Percentiles rank a stretch among this genome's conserved stretches.
phyloP scores from a whole-genome alignment of 2,113 vertebrate species.

The Setophaga kirtlandii region DNA sequence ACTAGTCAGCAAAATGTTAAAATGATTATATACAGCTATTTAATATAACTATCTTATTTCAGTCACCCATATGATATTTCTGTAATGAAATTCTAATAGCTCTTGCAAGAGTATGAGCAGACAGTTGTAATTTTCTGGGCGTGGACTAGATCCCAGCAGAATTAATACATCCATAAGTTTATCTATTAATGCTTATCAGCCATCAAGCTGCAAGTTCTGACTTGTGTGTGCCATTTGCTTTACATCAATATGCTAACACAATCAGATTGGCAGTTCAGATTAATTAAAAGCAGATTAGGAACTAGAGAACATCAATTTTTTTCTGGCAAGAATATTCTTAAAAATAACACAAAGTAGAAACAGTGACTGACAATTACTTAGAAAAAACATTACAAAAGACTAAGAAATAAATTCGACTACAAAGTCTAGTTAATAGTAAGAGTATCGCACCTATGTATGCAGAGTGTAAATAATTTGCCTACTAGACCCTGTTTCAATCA shows the following conservation, averaged over 20 bases:
- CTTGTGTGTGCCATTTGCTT: neutral
- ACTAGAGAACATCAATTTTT: neutral
- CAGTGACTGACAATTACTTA: neutral
- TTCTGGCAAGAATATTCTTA: neutral
- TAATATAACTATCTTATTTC: neutral
- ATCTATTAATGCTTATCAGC: neutral
- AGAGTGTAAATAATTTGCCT: neutral
- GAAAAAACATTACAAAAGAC: neutral
- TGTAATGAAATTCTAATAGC: neutral
- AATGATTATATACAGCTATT: neutral
- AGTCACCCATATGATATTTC: neutral
- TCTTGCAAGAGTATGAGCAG: neutral
- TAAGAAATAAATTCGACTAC: neutral
- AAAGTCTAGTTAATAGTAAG: neutral
- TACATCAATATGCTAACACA: neutral
- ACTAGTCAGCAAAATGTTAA: neutral
- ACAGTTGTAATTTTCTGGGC: neutral
- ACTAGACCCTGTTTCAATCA: neutral
- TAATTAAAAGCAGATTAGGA: neutral
- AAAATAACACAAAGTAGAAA: neutral
- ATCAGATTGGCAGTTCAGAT: neutral
- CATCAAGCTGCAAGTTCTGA: neutral
- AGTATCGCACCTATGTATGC: neutral
- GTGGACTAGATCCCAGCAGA: neutral
- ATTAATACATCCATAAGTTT: neutral